These are phyloP conservation scores for Eilema griseolum DNA, from an alignment of 2,888 invertebrate species.

Conservation along the genomic window DNA sequence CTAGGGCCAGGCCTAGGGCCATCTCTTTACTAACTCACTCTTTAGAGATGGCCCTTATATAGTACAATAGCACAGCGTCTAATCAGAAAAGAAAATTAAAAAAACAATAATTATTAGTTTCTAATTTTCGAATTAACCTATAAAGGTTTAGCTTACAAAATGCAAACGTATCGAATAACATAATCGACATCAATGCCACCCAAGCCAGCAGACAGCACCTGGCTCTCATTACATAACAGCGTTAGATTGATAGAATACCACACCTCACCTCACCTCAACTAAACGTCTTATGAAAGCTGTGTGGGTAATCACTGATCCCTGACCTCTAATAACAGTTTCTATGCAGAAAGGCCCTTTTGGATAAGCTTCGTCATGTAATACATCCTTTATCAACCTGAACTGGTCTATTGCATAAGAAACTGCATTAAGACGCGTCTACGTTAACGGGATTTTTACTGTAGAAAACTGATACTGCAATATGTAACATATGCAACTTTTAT, in stretches of 20 bases:
- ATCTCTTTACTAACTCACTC: no score
- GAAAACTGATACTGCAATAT: no score
- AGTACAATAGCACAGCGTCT: no score
- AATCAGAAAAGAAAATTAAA: no score
- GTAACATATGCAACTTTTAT: no score
- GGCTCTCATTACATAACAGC: conserved; percentile 16
- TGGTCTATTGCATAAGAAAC: background rate
- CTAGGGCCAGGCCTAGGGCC: no score
- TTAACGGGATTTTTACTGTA: background rate
- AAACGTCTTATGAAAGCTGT: conserved; percentile 17
- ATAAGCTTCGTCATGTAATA: conserved; percentile 8
- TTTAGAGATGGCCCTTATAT: no score
- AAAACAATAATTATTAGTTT: no score
- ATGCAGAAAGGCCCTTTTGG: conserved; percentile 2
- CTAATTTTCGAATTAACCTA: background rate
- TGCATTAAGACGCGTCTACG: background rate
- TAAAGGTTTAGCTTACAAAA: background rate
- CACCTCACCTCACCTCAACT: conserved; percentile 9
- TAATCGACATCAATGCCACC: conserved; percentile 1
- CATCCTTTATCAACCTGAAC: background rate
- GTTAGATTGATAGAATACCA: conserved; percentile 18
- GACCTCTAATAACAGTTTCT: conserved; percentile 15
- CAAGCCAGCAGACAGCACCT: conserved; percentile 3
- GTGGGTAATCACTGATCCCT: conserved; percentile 18
- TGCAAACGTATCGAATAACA: background rate